Base-by-base conservation (phyloP, 2,797 vertebrate species). In the Lagocephalus sceleratus region DNA sequence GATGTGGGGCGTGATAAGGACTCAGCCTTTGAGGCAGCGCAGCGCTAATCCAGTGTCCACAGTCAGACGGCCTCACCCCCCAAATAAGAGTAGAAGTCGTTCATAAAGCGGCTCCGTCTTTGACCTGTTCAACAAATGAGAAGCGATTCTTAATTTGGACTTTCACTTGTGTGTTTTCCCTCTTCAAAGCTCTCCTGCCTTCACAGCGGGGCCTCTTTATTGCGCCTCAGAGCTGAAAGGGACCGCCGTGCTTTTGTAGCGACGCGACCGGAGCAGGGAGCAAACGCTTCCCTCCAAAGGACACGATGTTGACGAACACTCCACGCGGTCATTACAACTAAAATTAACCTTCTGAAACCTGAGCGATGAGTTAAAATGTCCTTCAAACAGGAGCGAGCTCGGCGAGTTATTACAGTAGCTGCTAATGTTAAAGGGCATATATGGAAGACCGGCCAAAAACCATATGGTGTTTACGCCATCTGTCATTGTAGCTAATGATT, bases 401-500 rank as follows among this genome's bases (percentile, higher is more conserved):
- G 11, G 29, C 29, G 11, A 29, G 29, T 3, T 35, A 35, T 35
- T 35, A 10, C 32, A 35, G 32, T 35, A 35, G 32, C 32, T 35
- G 32, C 12, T 35, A 35, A 35, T 14, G 12, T 14, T 35, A 35
- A 12, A 35, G 10, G 39, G n/a, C 39, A 16, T 40, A 16, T 40
- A 35, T 35, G 32, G 14, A 35, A 35, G 32, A 35, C 32, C 9
- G 12, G 12, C 12, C 32, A 35, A 35, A 35, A 35, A 14, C 32
- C 32, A 35, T 35, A 71, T 75, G 69, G 60, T 60, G 55, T 78
- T 79, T 65, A 54, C 57, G 47, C 48, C 64, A 58, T 8, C 55
- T 9, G 25, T 54, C n/a, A 25, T 61, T 53, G 52, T 16, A 48
- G 64, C 61, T 62, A 70, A 73, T 66, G 59, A 59, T 60, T 41